Evolutionary conservation across 2,797 vertebrate species (phyloP).

Genomic region (Sebastes itinus): DNA sequence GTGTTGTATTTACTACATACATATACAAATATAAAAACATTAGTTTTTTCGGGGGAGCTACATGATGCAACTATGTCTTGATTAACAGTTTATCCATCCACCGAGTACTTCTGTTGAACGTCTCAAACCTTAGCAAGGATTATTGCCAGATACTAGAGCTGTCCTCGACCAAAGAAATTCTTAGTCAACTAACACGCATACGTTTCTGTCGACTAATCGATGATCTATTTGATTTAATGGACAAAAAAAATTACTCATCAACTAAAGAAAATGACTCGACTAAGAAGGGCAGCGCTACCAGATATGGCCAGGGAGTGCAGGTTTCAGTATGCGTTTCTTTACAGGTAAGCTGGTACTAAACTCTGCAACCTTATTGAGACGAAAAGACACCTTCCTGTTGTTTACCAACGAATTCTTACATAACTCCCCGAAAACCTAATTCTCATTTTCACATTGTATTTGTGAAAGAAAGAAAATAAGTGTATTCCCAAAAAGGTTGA

Average conservation of each 20-base stretch:
- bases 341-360: neutral
- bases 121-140: neutral
- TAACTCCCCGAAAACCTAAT: neutral
- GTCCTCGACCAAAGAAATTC: too few species aligned
- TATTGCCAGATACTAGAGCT: neutral
- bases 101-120: rapidly evolving
- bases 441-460: neutral
- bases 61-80: neutral
- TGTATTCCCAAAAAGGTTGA: neutral
- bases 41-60: neutral
- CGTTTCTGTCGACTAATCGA: too few species aligned
- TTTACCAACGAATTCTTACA: neutral
- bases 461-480: neutral
- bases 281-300: too few species aligned
- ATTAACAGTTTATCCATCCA: neutral
- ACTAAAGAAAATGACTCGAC: too few species aligned
- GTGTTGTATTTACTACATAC: neutral
- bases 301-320: too few species aligned
- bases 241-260: too few species aligned
- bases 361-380: neutral
- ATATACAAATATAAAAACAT: rapidly evolving
- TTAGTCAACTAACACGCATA: too few species aligned
- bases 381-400: neutral
- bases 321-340: neutral
- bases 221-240: too few species aligned